Evolutionary conservation across 2,888 invertebrate species (phyloP), one percentile per base, ranked within the genome.

Genomic region (Nebria brevicollis): DNA sequence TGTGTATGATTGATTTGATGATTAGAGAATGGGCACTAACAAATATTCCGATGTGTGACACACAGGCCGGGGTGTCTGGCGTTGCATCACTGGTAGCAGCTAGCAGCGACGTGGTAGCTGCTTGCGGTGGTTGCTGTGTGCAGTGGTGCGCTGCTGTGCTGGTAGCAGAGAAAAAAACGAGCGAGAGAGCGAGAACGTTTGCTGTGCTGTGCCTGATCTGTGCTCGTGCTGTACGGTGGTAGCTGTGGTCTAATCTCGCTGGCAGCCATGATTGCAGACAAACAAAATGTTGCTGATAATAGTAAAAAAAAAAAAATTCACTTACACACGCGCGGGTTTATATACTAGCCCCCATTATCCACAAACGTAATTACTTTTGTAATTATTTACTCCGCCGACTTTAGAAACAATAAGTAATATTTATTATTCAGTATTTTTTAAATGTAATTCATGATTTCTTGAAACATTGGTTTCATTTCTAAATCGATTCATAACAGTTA

Each of bases 81-180:
- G 76, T 81, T 66, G 72, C 70, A 72, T 72, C 72, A 83, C 89
- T 85, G 89, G 89, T 81, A 89, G 90, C 86, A 89, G 90, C 85
- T 89, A 90, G 83, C 83, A 82, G 84, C 82, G 82, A 70, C 70
- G 80, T 83, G 83, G 83, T 84, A 83, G 83, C 77, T 83, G 82
- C 82, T 83, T 83, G 84, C 83, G 84, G 83, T 83, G 82, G 84
- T 83, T 80, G 83, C 82, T 82, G 84, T 83, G 82, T 83, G 81
- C 84, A 83, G 84, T 84, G 79, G 84, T 84, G 83, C 83, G 83
- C 83, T 83, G 84, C 83, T 81, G 83, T 84, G 82, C 83, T 84
- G 84, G 84, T 83, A 84, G 85, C 85, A 83, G 84, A 84, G 81
- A 73, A 54, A 54, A 54, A 20, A 1, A 54, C 54, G 54, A 54